A percentile compares a stretch with the other conserved stretches of the same genome.
Conservation (phyloP, 2,888 invertebrate genomes). For the Gortyna flavago region DNA sequence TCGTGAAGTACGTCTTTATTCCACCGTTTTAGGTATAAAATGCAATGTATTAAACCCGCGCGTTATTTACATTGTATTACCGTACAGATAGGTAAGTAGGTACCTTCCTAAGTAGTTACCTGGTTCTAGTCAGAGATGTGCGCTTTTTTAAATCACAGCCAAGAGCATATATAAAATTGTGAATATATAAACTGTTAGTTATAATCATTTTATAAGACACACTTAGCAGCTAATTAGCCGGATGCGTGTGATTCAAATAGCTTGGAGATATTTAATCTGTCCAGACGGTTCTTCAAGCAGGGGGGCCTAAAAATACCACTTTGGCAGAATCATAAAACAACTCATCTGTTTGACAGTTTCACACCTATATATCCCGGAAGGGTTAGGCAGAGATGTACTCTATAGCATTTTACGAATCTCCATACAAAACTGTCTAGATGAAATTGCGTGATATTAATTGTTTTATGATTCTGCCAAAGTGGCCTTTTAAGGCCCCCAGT, state of each 20-base stretch:
- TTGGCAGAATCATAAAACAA: too few species aligned
- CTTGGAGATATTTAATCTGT: not conserved
- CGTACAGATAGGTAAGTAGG: not conserved
- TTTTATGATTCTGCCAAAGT: too few species aligned
- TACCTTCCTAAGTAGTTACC: not conserved
- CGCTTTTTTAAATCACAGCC: not conserved
- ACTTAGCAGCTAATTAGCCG: not conserved
- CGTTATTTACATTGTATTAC: not conserved
- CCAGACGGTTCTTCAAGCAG: not conserved
- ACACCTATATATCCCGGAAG: too few species aligned
- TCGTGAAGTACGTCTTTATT: not conserved
- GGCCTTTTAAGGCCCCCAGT: too few species aligned
- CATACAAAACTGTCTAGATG: too few species aligned
- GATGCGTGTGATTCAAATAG: not conserved
- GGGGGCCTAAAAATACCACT: too few species aligned
- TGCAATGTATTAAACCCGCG: not conserved
- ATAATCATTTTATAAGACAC: not conserved
- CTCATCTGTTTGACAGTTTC: too few species aligned
- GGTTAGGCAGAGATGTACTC: too few species aligned
- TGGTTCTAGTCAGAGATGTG: not conserved
- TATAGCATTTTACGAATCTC: too few species aligned
- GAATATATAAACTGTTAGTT: not conserved
- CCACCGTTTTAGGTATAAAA: not conserved
- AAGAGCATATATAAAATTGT: not conserved
- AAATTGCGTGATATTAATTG: too few species aligned